Conservation (phyloP, 2,113 vertebrate species). For the Podarcis raffonei region DNA sequence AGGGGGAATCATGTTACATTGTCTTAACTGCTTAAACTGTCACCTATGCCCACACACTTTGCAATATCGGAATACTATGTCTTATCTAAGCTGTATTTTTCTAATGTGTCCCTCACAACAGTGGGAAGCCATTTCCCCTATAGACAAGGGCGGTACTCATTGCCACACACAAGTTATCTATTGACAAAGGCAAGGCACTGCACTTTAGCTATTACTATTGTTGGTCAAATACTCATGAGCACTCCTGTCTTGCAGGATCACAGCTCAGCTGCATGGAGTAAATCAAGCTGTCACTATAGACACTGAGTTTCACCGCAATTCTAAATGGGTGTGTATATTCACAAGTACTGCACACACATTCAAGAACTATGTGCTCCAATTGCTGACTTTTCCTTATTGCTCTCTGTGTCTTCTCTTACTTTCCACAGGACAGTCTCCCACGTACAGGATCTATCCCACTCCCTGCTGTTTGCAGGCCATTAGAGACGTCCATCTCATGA, state of each 20-base stretch:
- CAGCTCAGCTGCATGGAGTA: not conserved
- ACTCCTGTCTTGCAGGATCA: not conserved
- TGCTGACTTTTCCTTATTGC: not conserved
- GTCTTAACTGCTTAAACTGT: not conserved
- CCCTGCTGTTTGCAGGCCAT: not conserved
- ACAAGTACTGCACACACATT: not conserved
- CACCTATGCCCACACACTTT: not conserved
- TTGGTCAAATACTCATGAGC: not conserved
- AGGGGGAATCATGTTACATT: not conserved
- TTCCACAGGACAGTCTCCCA: not conserved
- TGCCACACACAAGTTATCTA: not conserved
- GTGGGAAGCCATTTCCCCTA: not conserved
- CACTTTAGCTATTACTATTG: not conserved
- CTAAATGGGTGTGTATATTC: not conserved
- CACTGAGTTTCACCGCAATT: not conserved
- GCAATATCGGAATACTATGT: too few relatives aligned
- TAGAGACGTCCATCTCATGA: not conserved
- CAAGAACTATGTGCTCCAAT: not conserved
- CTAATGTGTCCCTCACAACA: not conserved
- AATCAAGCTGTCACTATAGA: not conserved
- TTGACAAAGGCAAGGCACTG: not conserved
- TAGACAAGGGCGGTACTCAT: not conserved
- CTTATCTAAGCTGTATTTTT: not conserved
- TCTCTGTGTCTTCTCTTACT: not conserved
- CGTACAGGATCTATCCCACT: not conserved